phyloP scores from a whole-genome alignment of 2,113 vertebrate species.

The Mus pahari region DNA sequence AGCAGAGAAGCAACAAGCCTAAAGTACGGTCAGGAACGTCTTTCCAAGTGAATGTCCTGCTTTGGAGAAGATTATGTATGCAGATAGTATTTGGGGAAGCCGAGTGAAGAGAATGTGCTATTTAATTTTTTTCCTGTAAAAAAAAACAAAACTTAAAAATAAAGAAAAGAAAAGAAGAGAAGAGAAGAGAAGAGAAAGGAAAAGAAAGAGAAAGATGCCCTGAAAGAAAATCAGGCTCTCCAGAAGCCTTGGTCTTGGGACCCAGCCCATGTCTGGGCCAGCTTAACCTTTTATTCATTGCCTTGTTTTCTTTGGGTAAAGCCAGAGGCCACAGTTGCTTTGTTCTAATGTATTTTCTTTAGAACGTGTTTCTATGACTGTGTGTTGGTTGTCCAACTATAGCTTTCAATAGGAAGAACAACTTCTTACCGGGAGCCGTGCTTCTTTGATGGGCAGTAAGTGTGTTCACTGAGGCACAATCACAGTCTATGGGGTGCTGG shows the following conservation, averaged over 20 bases:
- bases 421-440: not conserved
- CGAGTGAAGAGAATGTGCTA: not conserved
- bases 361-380: not conserved
- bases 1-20: not conserved
- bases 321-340: not conserved
- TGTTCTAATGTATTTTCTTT: not conserved
- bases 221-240: not conserved
- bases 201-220: not conserved
- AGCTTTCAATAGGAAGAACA: not conserved
- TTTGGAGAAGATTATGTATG: not conserved
- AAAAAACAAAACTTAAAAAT: not conserved
- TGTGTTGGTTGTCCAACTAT: not conserved
- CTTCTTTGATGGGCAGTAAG: not conserved
- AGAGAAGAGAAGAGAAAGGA: no score
- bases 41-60: not conserved
- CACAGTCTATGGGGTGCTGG: not conserved
- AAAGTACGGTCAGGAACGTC: not conserved
- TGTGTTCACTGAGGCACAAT: not conserved
- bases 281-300: not conserved
- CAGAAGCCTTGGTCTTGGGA: not conserved
- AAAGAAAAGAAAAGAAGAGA: no score
- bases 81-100: not conserved
- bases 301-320: constrained; percentile 43
- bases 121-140: constrained; percentile 28
- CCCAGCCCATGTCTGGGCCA: not conserved